phyloP scores from a whole-genome alignment of 2,888 invertebrate genomes.

The Eilema griseolum region DNA sequence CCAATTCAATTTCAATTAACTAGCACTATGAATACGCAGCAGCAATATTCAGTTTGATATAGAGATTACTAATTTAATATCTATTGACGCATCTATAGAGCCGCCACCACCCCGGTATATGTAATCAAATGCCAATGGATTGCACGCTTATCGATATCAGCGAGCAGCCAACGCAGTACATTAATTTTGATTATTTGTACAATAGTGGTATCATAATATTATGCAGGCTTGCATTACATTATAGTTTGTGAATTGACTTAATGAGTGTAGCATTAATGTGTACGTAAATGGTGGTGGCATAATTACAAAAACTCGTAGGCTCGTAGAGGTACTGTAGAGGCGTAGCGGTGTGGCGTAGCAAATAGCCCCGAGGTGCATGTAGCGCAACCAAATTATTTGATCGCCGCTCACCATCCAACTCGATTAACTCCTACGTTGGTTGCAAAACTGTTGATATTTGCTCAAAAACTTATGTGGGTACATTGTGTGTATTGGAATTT shows the following conservation, averaged over 20 bases:
- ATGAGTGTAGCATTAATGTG: constrained; percentile 32
- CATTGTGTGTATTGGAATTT: not conserved
- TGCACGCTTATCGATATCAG: constrained; percentile 40
- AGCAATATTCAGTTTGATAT: not conserved
- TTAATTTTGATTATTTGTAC: constrained; percentile 53
- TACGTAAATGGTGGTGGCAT: constrained; percentile 22
- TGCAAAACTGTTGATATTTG: constrained; percentile 30
- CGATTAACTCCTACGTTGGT: constrained; percentile 51
- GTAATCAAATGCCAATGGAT: constrained; percentile 40
- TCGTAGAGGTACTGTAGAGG: constrained; percentile 24
- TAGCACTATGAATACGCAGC: not conserved
- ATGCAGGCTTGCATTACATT: constrained; percentile 34
- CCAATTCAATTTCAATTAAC: not conserved
- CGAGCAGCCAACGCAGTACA: constrained; percentile 34
- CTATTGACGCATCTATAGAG: constrained; percentile 32
- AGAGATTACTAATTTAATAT: constrained; percentile 17
- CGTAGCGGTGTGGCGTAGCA: constrained; percentile 28
- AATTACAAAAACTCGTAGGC: constrained; percentile 49
- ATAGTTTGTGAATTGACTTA: constrained; percentile 29
- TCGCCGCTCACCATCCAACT: constrained; percentile 47
- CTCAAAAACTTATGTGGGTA: constrained; percentile 33
- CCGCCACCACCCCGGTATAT: constrained; percentile 25
- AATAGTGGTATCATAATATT: constrained; percentile 45
- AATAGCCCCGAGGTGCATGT: constrained; percentile 45
- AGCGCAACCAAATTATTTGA: constrained; percentile 52